Percentiles rank a stretch among this genome's conserved stretches.
Evolutionary conservation across 2,797 vertebrate species (phyloP).

Genomic region (Hapalemur alaotrensis): DNA sequence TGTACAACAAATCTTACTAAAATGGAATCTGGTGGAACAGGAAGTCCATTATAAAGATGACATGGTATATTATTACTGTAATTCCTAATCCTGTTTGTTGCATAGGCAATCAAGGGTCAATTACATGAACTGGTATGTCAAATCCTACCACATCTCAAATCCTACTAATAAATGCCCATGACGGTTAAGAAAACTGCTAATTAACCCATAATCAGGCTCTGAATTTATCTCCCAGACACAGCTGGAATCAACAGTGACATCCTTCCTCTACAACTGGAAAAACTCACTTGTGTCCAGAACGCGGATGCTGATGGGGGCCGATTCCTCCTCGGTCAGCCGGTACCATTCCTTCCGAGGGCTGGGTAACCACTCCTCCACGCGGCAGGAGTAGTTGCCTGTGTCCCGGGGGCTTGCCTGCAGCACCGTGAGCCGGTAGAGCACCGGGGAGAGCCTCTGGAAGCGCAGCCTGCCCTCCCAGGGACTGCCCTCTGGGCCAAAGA

Average conservation of each 20-base stretch:
- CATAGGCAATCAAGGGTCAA: not conserved
- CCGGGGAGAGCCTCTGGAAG: constrained; percentile 91
- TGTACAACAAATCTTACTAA: not conserved
- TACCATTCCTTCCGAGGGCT: constrained; percentile 95
- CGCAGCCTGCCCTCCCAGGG: constrained; percentile 91
- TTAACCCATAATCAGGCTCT: not conserved
- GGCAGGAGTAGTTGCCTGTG: constrained; percentile 94
- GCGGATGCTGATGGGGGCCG: constrained; percentile 89
- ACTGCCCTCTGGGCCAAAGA: constrained; percentile 88
- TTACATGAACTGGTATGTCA: not conserved
- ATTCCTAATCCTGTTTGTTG: not conserved
- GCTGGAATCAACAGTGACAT: not conserved
- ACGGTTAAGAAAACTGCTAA: not conserved
- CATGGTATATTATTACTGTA: not conserved
- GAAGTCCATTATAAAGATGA: not conserved
- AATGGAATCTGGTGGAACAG: not conserved
- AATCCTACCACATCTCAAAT: not conserved
- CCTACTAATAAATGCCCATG: not conserved
- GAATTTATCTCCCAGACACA: not conserved
- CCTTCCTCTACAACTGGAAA: not conserved
- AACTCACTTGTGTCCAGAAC: constrained; percentile 91
- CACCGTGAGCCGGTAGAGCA: constrained; percentile 94
- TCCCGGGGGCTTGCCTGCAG: constrained; percentile 88
- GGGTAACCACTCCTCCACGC: constrained; percentile 95
- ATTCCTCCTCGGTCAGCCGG: constrained; percentile 93